Evolutionary conservation across 1,140 invertebrate species (phyloP).

Genomic region (Chrysopa pallens): DNA sequence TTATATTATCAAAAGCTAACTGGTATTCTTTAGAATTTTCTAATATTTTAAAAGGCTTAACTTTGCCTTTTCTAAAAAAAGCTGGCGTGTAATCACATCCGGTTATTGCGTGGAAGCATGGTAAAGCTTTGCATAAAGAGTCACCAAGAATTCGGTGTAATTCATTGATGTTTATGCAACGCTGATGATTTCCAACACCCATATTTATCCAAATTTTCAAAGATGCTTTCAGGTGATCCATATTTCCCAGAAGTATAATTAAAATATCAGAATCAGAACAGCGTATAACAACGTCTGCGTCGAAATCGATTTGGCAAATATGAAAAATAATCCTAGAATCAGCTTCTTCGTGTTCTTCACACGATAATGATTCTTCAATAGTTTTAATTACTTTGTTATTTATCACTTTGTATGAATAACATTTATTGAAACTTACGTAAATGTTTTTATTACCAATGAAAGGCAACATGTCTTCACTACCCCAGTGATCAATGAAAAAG

Average conservation of each 20-base stretch:
- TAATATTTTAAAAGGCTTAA: no score
- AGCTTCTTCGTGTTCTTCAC: slow-evolving; percentile 14
- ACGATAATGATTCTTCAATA: slow-evolving; percentile 2
- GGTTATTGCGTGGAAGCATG: neutral
- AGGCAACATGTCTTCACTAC: slow-evolving; percentile 6
- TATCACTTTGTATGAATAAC: slow-evolving; percentile 4
- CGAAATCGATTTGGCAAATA: slow-evolving; percentile 10
- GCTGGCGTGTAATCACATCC: no score
- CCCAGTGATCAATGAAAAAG: slow-evolving; percentile 10
- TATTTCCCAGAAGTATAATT: slow-evolving; percentile 13
- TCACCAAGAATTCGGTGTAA: slow-evolving; percentile 3
- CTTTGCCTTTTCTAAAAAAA: no score
- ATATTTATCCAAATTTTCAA: slow-evolving; percentile 7
- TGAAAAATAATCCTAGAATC: slow-evolving; percentile 16
- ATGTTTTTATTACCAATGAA: slow-evolving; percentile 10
- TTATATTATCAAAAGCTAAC: no score
- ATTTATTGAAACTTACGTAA: slow-evolving; percentile 8
- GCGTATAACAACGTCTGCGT: slow-evolving; percentile 8
- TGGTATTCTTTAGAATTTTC: no score
- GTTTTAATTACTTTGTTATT: slow-evolving; percentile 7
- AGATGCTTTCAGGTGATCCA: neutral
- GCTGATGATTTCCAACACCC: slow-evolving; percentile 5
- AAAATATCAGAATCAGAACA: slow-evolving; percentile 12
- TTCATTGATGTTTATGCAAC: slow-evolving; percentile 6
- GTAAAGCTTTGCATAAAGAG: neutral